These are phyloP conservation scores for Troides helena DNA, from an alignment of 2,888 invertebrate genomes.

Conservation along the genomic window DNA sequence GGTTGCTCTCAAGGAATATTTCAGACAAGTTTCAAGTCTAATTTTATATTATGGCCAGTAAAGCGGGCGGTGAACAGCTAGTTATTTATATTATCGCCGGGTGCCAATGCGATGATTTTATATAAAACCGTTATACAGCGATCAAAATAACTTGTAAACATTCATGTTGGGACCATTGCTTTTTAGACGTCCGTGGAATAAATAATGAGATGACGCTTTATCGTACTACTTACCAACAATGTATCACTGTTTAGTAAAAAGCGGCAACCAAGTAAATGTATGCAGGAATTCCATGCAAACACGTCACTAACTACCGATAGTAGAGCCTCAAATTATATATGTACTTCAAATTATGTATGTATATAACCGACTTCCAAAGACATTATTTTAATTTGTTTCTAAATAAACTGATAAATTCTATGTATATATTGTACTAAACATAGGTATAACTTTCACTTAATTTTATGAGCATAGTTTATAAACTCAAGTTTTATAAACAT, in stretches of 20 bases:
- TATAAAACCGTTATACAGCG: slow-evolving; percentile 63
- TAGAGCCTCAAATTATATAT: no score
- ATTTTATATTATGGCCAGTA: no score
- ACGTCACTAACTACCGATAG: slow-evolving; percentile 4
- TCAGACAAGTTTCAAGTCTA: no score
- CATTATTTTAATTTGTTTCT: no score
- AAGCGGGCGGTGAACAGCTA: no score
- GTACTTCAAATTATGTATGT: no score
- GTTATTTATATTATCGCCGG: slow-evolving; percentile 32
- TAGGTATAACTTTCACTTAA: no score
- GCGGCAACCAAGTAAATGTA: slow-evolving; percentile 20
- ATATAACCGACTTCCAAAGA: no score
- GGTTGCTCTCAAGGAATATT: no score
- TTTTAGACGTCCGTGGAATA: slow-evolving; percentile 55
- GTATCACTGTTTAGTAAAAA: slow-evolving; percentile 24
- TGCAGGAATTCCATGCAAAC: slow-evolving; percentile 23
- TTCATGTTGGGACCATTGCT: slow-evolving; percentile 52
- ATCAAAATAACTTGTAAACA: slow-evolving; percentile 60
- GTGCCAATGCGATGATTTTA: slow-evolving; percentile 53
- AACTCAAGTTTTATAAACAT: no score
- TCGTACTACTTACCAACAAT: slow-evolving; percentile 37
- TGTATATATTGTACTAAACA: neutral
- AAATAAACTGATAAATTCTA: no score
- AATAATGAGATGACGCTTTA: slow-evolving; percentile 45
- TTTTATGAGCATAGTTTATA: no score